Base-by-base conservation (phyloP, 1,140 invertebrate species). In the Mactra quadrangularis region DNA sequence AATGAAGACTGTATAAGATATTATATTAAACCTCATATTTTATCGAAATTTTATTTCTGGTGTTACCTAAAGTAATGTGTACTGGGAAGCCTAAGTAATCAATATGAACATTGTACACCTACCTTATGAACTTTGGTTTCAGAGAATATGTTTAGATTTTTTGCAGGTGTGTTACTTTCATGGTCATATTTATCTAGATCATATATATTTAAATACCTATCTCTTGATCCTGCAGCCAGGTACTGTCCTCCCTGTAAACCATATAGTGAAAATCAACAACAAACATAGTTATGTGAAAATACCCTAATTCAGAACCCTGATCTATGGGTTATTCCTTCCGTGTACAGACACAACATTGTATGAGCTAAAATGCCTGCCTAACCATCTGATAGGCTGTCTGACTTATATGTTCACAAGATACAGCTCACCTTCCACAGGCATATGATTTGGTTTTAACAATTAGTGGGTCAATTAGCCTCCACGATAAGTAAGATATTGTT, bases 141-240 rank as follows among this genome's bases (percentile, higher is more conserved):
- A 53, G 75, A 75, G 60, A 86, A 84, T 25, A 88, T 70, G 27
- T 66, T 66, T 71, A 87, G 81, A 72, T 89, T 82, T 60, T 87
- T 79, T 29, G 75, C 59, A 13, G 66, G 75, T 19, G 76, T 60
- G 7, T 84, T 62, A 0, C 76, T 76, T 19, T 71, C 41, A 31
- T 22, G n/a, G 53, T 86, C 84, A 64, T 88, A 84, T 66, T 88
- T 88, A 60, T 60, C 76, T 13, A 90, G 84, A 75, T 91, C 87
- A 45, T 88, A 77, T 22, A 91, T 25, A 29, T 87, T 89, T 3
- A 91, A 60, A 53, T 87, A 83, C 9, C 89, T 74, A 60, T 90
- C 89, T 22, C 90, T 75, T 17, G 89, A 90, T 7, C 90, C 90
- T 59, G 84, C 55, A 25, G 87, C 89, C 27, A 89, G 55, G n/a